Evolutionary conservation across 92 coral and sea anemone species (phyloP).

Genomic region (Parazoanthus swiftii): DNA sequence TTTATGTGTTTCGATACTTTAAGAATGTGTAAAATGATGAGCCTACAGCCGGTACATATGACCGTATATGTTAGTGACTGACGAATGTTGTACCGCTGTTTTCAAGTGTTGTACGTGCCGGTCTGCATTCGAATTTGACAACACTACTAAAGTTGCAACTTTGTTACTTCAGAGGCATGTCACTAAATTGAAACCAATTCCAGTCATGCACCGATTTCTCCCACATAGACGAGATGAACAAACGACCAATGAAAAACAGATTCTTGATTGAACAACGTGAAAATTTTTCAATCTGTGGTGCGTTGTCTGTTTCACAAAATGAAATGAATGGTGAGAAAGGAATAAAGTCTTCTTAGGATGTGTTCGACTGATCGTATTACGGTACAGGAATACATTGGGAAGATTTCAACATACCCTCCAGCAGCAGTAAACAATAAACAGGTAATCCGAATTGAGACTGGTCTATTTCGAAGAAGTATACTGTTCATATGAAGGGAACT

Average conservation of each 20-base stretch:
- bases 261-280: background rate
- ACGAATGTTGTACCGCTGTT: conserved; percentile 1
- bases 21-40: background rate
- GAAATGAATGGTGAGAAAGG: background rate
- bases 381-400: too few relatives aligned
- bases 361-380: too few relatives aligned
- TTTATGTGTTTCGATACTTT: background rate
- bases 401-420: too few relatives aligned
- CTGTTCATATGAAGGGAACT: too few relatives aligned
- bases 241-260: background rate
- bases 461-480: too few relatives aligned
- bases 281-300: background rate
- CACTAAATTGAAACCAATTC: background rate
- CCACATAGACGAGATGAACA: background rate
- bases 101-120: background rate
- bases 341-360: too few relatives aligned
- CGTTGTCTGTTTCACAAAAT: background rate
- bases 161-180: background rate
- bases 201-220: background rate
- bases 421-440: too few relatives aligned
- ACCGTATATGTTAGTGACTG: background rate
- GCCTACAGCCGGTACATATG: background rate
- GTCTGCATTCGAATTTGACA: background rate
- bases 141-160: background rate
- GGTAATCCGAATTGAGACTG: too few relatives aligned